Evolutionary conservation across 2,888 invertebrate species (phyloP), one percentile per base, ranked within the genome.

Genomic region (Caenorhabditis zanzibari): DNA sequence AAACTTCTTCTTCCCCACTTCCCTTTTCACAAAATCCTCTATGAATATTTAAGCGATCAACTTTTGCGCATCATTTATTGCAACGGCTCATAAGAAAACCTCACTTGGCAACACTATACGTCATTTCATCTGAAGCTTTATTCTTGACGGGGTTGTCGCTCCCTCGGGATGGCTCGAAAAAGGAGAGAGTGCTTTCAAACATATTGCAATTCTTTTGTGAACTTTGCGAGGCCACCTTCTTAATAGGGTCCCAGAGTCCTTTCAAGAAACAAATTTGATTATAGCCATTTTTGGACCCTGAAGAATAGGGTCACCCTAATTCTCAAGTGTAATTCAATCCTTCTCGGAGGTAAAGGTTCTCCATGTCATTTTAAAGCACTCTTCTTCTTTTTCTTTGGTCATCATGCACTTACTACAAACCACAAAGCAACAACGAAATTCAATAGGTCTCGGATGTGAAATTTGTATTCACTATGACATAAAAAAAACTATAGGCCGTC

Each of bases 391-490:
- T 26, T 22, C 44, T 32, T 7, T 32, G 32, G 74, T 52, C 66
- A 44, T 38, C 32, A 26, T 68, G 49, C 68, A 61, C 47, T 49
- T 49, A 58, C 76, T 68, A 76, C 76, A 68, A 66, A 61, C 68
- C 59, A 68, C 68, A 61, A 61, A 61, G 66, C 66, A 74, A 66
- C 75, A 75, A 35, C 68, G 75, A 76, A 79, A 79, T 64, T 64
- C 38, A 71, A 79, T 63, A 79, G 54, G 69, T 63, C 54, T 44
- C 79, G 71, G 71, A 79, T 64, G 59, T 71, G 24, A 54, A 52
- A 52, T 35, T 49, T 49, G 66, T 66, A 66, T 32, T 49, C 66
- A n/a, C 6, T 9, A 47, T 64, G 14, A 19, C 19, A 14, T n/a
- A n/a, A n/a, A n/a, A 44, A 44, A 52, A 66, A 52, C 24, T 47